A percentile compares a stretch with the other conserved stretches of the same genome.
phyloP scores from a whole-genome alignment of 2,888 invertebrate species.

The Frankliniella fusca region DNA sequence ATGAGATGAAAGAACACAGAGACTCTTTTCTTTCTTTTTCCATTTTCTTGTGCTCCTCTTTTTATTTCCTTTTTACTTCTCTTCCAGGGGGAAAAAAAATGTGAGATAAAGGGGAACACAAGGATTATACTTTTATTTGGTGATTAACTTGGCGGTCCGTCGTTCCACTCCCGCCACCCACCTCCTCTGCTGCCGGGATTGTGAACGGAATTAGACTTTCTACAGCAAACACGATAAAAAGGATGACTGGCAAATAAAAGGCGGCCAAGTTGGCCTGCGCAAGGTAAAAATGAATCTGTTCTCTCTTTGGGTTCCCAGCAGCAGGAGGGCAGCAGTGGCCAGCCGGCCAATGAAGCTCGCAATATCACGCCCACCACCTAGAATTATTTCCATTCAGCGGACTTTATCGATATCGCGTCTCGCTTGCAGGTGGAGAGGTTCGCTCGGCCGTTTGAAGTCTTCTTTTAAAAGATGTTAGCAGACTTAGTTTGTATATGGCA shows the following conservation, averaged over 20 bases:
- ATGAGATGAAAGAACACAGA: not conserved
- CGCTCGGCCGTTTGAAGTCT: too few species aligned
- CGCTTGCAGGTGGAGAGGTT: too few species aligned
- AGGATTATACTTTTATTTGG: slow-evolving; percentile 15
- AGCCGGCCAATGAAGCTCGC: not conserved
- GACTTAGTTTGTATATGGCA: too few species aligned
- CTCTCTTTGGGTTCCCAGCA: not conserved
- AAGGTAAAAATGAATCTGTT: not conserved
- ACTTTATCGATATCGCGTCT: too few species aligned
- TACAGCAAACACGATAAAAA: slow-evolving; percentile 16
- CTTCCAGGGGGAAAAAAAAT: slow-evolving; percentile 9
- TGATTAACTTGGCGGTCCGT: slow-evolving; percentile 14
- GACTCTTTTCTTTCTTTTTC: not conserved
- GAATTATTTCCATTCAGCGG: too few species aligned
- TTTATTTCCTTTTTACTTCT: not conserved
- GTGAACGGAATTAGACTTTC: slow-evolving; percentile 19
- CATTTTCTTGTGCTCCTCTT: not conserved
- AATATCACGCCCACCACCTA: too few species aligned
- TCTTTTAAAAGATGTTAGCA: too few species aligned
- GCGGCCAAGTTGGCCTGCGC: not conserved
- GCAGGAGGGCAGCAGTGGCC: not conserved
- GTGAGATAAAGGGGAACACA: slow-evolving; percentile 9
- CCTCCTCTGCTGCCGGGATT: not conserved
- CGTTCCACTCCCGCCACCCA: not conserved
- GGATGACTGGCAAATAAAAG: not conserved